Percentiles rank a stretch among this genome's conserved stretches.
These are phyloP conservation scores for Lepus townsendii DNA, from an alignment of 2,797 vertebrate genomes.

Conservation along the genomic window DNA sequence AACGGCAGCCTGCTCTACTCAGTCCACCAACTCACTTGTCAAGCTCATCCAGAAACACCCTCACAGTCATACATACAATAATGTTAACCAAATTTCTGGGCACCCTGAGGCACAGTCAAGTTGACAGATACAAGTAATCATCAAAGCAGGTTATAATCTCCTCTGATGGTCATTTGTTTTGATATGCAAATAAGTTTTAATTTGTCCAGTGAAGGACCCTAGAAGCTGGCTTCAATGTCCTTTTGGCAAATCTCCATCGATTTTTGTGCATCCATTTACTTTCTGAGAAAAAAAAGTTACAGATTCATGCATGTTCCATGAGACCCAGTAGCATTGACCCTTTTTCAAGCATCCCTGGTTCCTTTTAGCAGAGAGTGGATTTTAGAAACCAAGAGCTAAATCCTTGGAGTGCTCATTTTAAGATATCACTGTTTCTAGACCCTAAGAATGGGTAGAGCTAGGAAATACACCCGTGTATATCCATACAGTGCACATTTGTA, in stretches of 20 bases:
- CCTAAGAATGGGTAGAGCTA: neutral
- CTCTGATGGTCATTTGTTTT: slow-evolving; percentile 28
- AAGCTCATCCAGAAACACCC: neutral
- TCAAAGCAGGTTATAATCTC: neutral
- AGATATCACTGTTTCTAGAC: neutral
- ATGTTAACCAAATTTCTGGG: neutral
- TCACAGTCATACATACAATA: neutral
- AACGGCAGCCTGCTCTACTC: neutral
- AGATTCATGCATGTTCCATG: neutral
- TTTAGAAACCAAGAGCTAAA: slow-evolving; percentile 46
- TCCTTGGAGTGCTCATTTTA: neutral
- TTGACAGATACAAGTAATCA: neutral
- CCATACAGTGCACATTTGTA: too few species aligned
- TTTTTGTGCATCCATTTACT: neutral
- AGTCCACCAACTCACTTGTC: neutral
- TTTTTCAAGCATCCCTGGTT: neutral
- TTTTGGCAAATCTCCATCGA: neutral
- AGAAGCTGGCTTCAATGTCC: neutral
- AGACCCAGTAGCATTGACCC: neutral
- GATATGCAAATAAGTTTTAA: neutral
- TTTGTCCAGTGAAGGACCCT: neutral
- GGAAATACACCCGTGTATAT: neutral
- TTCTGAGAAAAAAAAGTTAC: slow-evolving; percentile 39
- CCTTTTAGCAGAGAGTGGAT: neutral
- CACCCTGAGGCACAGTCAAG: neutral